Conservation (phyloP, 2,113 vertebrate genomes). For the Lichenostomus cassidix region DNA sequence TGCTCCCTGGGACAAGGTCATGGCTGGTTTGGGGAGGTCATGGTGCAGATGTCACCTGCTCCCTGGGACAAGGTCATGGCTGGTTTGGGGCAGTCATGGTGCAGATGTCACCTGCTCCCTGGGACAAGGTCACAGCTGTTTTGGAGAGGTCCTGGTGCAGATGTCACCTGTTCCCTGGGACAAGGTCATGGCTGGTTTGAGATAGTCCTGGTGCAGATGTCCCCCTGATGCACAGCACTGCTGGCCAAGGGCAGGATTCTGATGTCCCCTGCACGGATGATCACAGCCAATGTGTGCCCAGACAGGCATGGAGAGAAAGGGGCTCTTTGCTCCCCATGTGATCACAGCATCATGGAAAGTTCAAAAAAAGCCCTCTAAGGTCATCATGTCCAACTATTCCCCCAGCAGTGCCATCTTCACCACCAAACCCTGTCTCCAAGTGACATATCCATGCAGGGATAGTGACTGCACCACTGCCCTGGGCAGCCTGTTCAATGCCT, state of each 20-base stretch:
- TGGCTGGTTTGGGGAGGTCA: not conserved
- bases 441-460: not conserved
- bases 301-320: not conserved
- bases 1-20: not conserved
- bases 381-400: not conserved
- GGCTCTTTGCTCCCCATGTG: rapidly evolving
- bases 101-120: too few relatives aligned
- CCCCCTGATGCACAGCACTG: not conserved
- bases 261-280: rapidly evolving
- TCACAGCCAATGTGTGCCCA: rapidly evolving
- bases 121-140: not conserved
- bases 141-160: not conserved
- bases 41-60: not conserved
- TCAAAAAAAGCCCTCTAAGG: not conserved
- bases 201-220: not conserved
- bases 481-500: not conserved
- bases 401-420: not conserved
- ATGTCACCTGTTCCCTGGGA: not conserved
- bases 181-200: not conserved
- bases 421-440: not conserved
- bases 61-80: rapidly evolving
- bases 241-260: rapidly evolving
- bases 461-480: not conserved
- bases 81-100: not conserved
- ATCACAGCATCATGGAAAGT: not conserved